Evolutionary conservation across 2,113 vertebrate species (phyloP), one percentile per base, ranked within the genome.

Genomic region (Sander lucioperca): DNA sequence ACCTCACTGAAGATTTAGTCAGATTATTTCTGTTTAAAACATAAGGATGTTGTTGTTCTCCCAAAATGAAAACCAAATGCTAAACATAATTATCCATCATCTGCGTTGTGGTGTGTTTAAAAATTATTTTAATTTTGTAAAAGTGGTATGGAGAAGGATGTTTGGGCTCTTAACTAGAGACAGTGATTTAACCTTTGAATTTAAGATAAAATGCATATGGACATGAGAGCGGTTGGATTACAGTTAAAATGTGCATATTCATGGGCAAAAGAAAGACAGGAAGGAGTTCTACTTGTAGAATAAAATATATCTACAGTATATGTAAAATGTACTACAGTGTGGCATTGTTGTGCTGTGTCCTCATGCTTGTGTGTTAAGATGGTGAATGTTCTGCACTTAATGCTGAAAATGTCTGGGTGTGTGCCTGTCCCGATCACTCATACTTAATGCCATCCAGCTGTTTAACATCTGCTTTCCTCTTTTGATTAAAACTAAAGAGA

Each of bases 381-480:
- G 6, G 3, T 8, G 19, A 33, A 61, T 23, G 53, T 53, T 54
- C 6, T 33, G 45, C 43, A 12, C 12, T 43, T n/a, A 12, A 18
- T 15, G n/a, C 23, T 45, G 45, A 53, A 77, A 25, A 56, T 12
- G 16, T 47, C 14, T 63, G 25, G 39, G 33, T 77, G 71, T 80
- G 76, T 70, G 47, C 1, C 12, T 48, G 25, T 64, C n/a, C 21
- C 1, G 1, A 15, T 67, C 25, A 63, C 33, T 72, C 47, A 18
- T 6, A 57, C 57, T 69, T 68, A n/a, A 78, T 43, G n/a, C 33
- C 58, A 30, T 51, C 54, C 81, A 83, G 86, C 75, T 87, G 78
- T 65, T 74, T 33, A 23, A 64, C 67, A 72, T 74, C 82, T 79
- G 79, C 23, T 66, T 66, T 45, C 23, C 30, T 66, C 33, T 9